Evolutionary conservation across 2,113 vertebrate genomes (phyloP), one percentile per base, ranked within the genome.

Genomic region (Oncorhynchus mykiss): DNA sequence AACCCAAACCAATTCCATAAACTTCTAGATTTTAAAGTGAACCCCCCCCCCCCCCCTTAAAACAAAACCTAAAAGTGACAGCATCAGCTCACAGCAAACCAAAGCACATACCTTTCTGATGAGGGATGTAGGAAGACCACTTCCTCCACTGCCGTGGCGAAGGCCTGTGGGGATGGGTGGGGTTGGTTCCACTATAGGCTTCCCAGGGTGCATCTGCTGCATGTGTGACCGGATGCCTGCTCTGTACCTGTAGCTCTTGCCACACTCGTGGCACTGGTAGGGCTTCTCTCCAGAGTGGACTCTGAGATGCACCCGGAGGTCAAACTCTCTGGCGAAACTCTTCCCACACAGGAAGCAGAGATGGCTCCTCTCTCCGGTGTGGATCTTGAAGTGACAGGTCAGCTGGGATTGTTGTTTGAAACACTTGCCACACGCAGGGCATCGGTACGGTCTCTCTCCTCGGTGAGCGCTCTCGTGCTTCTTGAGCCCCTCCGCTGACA

Each of bases 221-320:
- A 54, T 54, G 51, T 54, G 51, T 16, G 51, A 54, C 51, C 51
- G 12, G 51, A 54, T 54, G 51, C 51, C 51, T 16, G 51, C 51
- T 54, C 51, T 13, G 51, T 54, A 54, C 51, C 51, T 54, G 14
- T 54, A 84, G 12, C 70, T 71, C 62, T 87, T 89, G 31, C 89
- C 90, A 51, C 91, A 92, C 59, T 86, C 86, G 5, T 67, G 72
- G 68, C 90, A 91, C 1, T 16, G 60, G 70, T 86, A 90, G 0
- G 88, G 90, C 73, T 83, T 91, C 70, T 90, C 90, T 68, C 90
- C 89, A 0, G 85, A 87, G 79, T 89, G 88, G 79, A 86, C 79
- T 85, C 80, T 67, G 80, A 84, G 0, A 76, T 66, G 64, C 22
- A 25, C 25, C 12, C 22, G 2, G 9, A 66, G 64, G n/a, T 66